Conservation (phyloP, 2,888 invertebrate genomes). For the Achlya flavicornis region DNA sequence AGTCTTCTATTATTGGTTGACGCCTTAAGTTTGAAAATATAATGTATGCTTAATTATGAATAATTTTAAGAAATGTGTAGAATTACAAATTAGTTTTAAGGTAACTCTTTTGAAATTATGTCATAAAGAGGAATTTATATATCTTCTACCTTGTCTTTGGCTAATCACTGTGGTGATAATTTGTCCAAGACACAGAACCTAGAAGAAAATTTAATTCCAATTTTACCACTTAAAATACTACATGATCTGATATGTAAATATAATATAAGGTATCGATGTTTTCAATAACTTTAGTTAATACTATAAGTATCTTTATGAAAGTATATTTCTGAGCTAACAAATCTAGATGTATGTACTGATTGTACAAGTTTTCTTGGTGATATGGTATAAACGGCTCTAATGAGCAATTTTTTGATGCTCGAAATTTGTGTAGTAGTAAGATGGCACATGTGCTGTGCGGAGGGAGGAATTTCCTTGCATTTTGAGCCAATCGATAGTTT, state of each 20-base stretch:
- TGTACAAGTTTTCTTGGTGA: conserved; percentile 6
- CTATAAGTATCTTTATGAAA: background rate
- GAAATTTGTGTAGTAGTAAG: background rate
- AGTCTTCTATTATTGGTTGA: background rate
- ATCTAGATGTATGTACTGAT: background rate
- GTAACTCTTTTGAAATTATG: conserved; percentile 5
- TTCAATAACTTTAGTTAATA: background rate
- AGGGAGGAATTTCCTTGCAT: no score
- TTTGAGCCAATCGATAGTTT: no score
- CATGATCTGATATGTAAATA: conserved; percentile 18
- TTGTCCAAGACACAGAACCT: background rate
- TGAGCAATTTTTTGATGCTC: background rate
- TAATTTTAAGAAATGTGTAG: conserved; percentile 3
- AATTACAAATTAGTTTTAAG: background rate
- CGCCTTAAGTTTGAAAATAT: background rate
- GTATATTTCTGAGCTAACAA: conserved; percentile 2
- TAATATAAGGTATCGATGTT: background rate
- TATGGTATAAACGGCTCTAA: background rate
- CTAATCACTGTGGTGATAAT: no score
- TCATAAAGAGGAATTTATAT: background rate
- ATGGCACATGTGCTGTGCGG: background rate
- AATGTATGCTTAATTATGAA: background rate
- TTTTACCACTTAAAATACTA: background rate
- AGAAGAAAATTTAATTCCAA: background rate
- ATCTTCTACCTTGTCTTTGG: background rate